These are phyloP conservation scores for Emydoidea blandingii DNA, from an alignment of 2,797 vertebrate species.

Conservation along the genomic window DNA sequence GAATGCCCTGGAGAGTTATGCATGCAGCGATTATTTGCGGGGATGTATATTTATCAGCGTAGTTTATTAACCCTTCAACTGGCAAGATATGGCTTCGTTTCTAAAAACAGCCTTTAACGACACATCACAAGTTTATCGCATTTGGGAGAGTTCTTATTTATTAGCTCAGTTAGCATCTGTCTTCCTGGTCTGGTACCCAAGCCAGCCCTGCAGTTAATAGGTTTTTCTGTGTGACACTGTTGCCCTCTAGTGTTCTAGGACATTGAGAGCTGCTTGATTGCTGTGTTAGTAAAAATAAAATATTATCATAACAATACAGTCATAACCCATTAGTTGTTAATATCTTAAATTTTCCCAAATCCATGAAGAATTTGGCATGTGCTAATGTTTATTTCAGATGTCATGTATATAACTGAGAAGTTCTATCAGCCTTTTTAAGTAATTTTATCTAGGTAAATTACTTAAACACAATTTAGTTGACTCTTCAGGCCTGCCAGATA, in stretches of 20 bases:
- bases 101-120: neutral
- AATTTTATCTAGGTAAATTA: neutral
- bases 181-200: constrained; percentile 38
- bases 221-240: constrained; percentile 59
- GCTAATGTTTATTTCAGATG: neutral
- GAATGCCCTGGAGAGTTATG: constrained; percentile 7
- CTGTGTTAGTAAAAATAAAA: neutral
- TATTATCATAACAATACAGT: neutral
- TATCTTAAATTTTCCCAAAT: neutral
- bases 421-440: neutral
- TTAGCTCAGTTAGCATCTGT: constrained; percentile 46
- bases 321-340: neutral
- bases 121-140: neutral
- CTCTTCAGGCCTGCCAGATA: neutral
- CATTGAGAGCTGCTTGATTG: neutral
- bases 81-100: neutral
- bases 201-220: neutral
- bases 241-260: constrained; percentile 79
- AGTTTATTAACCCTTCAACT: neutral
- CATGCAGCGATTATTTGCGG: neutral
- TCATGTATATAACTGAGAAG: neutral
- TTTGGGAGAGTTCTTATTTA: neutral
- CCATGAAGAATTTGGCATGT: neutral
- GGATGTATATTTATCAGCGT: neutral
- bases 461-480: neutral